Percentiles rank a stretch among this genome's conserved stretches.
Evolutionary conservation across 2,113 vertebrate genomes (phyloP).

Genomic region (Pseudorhombus dupliciocellatus): DNA sequence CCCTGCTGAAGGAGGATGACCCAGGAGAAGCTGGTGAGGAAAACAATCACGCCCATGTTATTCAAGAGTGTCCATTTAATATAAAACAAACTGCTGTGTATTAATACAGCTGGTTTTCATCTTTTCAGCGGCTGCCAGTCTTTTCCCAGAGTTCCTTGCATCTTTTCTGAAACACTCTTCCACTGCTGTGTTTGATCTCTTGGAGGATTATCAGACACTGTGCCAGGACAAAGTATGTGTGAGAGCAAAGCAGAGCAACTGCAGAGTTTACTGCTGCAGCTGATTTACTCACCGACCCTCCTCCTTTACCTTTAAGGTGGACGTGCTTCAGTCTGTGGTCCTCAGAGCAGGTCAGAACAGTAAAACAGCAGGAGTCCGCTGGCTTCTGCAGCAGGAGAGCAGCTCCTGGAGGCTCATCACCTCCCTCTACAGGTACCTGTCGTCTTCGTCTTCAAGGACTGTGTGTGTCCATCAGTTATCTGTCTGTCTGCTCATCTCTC

Average conservation of each 20-base stretch:
- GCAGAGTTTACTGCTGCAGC: too few relatives aligned
- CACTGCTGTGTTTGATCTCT: conserved; percentile 91
- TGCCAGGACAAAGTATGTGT: conserved; percentile 85
- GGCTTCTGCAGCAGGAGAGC: conserved; percentile 97
- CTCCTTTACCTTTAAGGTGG: conserved; percentile 78
- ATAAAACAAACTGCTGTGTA: neutral
- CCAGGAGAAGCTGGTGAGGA: conserved; percentile 91
- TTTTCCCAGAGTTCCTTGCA: conserved; percentile 92
- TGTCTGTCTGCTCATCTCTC: neutral
- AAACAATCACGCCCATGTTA: neutral
- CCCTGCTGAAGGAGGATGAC: conserved; percentile 92
- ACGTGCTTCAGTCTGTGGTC: conserved; percentile 89
- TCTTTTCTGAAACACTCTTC: conserved; percentile 90
- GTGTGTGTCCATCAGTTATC: neutral
- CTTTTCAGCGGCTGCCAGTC: conserved; percentile 88
- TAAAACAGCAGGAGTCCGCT: conserved; percentile 92
- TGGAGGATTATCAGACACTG: conserved; percentile 90
- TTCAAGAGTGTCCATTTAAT: neutral
- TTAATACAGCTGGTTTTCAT: conserved; percentile 22
- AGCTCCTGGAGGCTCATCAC: conserved; percentile 93
- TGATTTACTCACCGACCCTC: neutral
- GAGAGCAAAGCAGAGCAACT: neutral
- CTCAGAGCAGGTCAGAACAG: conserved; percentile 92
- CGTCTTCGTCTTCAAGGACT: too few relatives aligned
- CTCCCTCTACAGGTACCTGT: conserved; percentile 89